Evolutionary conservation across 2,888 invertebrate genomes (phyloP), one percentile per base, ranked within the genome.

Genomic region (Coleophora deauratella): DNA sequence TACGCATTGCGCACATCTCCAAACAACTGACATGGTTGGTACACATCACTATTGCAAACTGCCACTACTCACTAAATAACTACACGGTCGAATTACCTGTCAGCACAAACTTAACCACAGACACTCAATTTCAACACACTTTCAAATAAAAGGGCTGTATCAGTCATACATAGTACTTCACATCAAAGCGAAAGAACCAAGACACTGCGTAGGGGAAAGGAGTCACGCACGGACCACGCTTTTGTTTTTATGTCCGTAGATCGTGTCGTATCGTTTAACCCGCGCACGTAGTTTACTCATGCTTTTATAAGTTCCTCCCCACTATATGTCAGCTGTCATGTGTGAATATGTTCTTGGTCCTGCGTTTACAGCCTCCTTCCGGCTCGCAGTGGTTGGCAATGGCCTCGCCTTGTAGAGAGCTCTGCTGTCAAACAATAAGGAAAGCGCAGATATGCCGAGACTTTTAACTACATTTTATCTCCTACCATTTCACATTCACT

Each of bases 321-420:
- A 50, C 51, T 42, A 40, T 54, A 43, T 44, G 45, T 45, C 52
- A 49, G 50, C 50, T 52, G 52, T 54, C 49, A 40, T 42, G 39
- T 41, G 32, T 38, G 45, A 42, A 40, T 40, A n/a, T n/a, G n/a
- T n/a, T n/a, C n/a, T n/a, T n/a, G 39, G 37, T 46, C 38, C 21
- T 30, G 34, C 37, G 27, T 14, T 30, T 14, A 31, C 52, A 57
- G 53, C 58, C 59, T 66, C 50, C 59, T 60, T 63, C 61, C 56
- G 61, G 59, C 43, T 50, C 49, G 37, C 43, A 55, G 55, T 48
- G 41, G 54, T 61, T 52, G 64, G 50, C 56, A 62, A 48, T 60
- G 63, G 62, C 66, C 64, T 63, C 61, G 50, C 45, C 33, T 44
- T 50, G 42, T 44, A 47, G 51, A 46, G 49, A 56, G 49, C 54